Evolutionary conservation across 2,888 invertebrate genomes (phyloP).

Genomic region (Cerastis rubricosa): DNA sequence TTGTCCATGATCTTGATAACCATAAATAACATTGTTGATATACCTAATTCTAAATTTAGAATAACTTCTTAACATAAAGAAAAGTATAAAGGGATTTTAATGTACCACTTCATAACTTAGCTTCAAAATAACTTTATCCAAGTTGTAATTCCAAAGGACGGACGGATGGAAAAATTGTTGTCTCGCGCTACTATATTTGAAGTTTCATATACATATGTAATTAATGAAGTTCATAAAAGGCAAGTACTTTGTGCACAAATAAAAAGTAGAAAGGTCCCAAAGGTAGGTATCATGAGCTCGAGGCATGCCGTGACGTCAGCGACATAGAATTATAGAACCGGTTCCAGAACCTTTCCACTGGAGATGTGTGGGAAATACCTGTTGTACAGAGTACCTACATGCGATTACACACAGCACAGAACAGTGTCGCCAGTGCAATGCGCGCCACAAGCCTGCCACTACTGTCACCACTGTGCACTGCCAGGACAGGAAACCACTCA

Average conservation of each 20-base stretch:
- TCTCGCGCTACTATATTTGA: background rate
- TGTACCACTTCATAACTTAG: constrained; percentile 1
- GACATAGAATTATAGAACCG: constrained; percentile 75
- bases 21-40: background rate
- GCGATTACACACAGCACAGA: constrained; percentile 70
- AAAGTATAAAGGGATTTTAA: background rate
- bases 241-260: constrained; percentile 46
- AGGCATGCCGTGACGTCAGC: constrained; percentile 76
- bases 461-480: constrained; percentile 13
- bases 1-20: background rate
- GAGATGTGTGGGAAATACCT: constrained; percentile 80
- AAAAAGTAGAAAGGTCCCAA: constrained; percentile 68
- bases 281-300: constrained; percentile 70
- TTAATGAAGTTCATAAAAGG: constrained; percentile 20
- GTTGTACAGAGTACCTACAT: constrained; percentile 70
- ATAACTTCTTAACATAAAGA: background rate
- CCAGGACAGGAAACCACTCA: constrained; percentile 58
- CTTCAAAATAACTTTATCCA: background rate
- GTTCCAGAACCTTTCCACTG: constrained; percentile 78
- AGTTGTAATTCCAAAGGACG: background rate
- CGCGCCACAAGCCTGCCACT: constrained; percentile 32
- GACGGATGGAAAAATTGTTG: too few relatives aligned
- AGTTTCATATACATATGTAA: background rate
- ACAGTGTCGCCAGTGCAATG: constrained; percentile 67
- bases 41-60: background rate